phyloP scores from a whole-genome alignment of 2,888 invertebrate genomes.

The Hyles lineata region DNA sequence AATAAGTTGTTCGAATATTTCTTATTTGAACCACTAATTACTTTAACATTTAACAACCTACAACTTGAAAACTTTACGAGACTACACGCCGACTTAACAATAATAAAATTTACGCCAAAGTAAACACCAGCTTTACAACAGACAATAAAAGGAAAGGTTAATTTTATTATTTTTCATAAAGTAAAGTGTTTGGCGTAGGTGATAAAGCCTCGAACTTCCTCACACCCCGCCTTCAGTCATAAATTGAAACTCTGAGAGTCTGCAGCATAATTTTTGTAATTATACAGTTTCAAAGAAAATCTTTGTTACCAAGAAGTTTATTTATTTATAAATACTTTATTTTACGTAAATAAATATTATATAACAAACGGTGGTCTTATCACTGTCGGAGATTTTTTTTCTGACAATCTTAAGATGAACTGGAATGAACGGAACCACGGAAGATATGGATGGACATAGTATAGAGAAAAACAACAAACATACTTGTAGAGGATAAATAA shows the following conservation, averaged over 20 bases:
- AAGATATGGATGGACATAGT: no score
- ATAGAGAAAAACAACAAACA: no score
- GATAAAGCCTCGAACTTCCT: slow-evolving; percentile 1
- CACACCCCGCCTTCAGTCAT: not conserved
- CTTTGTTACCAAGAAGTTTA: no score
- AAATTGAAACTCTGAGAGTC: not conserved
- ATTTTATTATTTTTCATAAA: slow-evolving; percentile 13
- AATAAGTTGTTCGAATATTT: no score
- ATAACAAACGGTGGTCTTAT: no score
- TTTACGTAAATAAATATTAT: no score
- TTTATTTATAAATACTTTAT: no score
- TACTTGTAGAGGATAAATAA: no score
- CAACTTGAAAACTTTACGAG: not conserved
- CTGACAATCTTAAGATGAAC: no score
- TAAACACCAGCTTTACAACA: not conserved
- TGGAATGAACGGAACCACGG: no score
- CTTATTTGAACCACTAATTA: no score
- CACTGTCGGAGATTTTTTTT: no score
- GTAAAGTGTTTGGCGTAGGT: not conserved
- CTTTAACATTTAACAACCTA: not conserved
- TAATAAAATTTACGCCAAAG: not conserved
- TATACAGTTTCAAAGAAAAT: not conserved
- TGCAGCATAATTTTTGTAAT: not conserved
- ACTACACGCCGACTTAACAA: not conserved
- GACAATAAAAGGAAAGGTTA: not conserved